A percentile compares a stretch with the other conserved stretches of the same genome.
Evolutionary conservation across 2,797 vertebrate species (phyloP).

Genomic region (Paratrypauchen microcephalus): DNA sequence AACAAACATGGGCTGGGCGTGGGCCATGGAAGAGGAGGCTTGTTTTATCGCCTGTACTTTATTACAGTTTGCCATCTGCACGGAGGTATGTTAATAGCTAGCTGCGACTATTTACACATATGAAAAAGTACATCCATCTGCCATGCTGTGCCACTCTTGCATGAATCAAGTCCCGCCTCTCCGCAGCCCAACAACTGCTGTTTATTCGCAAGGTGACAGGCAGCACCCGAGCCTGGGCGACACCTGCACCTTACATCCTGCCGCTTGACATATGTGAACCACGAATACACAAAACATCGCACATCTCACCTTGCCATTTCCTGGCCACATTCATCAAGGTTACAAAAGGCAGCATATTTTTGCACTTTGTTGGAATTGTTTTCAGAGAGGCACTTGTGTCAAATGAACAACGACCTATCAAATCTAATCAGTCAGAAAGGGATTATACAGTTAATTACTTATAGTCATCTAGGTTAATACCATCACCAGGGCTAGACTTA

Average conservation of each 20-base stretch:
- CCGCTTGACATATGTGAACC: conserved; percentile 73
- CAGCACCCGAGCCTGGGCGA: conserved; percentile 76
- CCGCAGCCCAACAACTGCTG: conserved; percentile 81
- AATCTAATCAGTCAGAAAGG: conserved; percentile 71
- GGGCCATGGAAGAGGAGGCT: conserved; percentile 69
- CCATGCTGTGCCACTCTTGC: conserved; percentile 74
- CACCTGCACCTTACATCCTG: conserved; percentile 76
- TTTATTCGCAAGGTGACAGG: conserved; percentile 83
- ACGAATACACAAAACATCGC: conserved; percentile 40
- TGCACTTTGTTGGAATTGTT: conserved; percentile 43
- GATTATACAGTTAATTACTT: conserved; percentile 74
- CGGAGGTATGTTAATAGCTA: conserved; percentile 82
- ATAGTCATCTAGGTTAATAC: conserved; percentile 68
- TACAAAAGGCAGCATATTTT: conserved; percentile 50
- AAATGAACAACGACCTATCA: conserved; percentile 53
- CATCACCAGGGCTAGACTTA: conserved; percentile 55
- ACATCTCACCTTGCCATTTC: conserved; percentile 52
- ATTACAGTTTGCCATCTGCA: conserved; percentile 87
- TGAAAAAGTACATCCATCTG: conserved; percentile 88
- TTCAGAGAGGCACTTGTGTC: conserved; percentile 36
- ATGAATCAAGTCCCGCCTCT: conserved; percentile 84
- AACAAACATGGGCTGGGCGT: conserved; percentile 75
- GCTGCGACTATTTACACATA: conserved; percentile 80
- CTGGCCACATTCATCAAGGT: conserved; percentile 56
- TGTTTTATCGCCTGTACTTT: conserved; percentile 84